A percentile compares a stretch with the other conserved stretches of the same genome.
Conservation (phyloP, 2,113 vertebrate genomes). For the Typhlomys cinereus region DNA sequence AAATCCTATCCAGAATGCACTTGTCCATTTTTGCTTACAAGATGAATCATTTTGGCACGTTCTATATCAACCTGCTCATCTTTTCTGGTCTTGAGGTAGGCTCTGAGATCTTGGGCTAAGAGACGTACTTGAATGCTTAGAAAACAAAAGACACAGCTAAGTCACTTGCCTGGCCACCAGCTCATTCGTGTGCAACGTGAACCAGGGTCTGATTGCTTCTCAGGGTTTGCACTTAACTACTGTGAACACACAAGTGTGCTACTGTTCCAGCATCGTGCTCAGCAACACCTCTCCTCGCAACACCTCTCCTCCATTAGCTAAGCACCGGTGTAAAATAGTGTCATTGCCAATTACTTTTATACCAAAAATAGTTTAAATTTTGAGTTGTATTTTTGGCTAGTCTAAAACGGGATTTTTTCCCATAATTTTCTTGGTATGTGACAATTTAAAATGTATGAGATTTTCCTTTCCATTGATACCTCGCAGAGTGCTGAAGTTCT, state of each 20-base stretch:
- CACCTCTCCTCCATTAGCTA: slow-evolving; percentile 21
- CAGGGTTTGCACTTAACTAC: background rate
- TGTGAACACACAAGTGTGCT: background rate
- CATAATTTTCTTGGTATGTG: slow-evolving; percentile 6
- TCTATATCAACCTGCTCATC: background rate
- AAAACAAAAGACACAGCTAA: background rate
- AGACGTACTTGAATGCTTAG: background rate
- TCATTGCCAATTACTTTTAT: slow-evolving; percentile 46
- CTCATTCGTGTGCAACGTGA: background rate
- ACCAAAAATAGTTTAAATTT: background rate
- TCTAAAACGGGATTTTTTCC: background rate
- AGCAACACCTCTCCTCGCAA: no score
- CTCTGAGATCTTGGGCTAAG: background rate
- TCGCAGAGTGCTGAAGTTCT: slow-evolving; percentile 30
- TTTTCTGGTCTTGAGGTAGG: background rate
- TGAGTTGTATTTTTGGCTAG: background rate
- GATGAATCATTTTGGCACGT: background rate
- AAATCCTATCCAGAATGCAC: background rate
- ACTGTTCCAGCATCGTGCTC: background rate
- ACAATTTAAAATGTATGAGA: slow-evolving; percentile 31
- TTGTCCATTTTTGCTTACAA: background rate
- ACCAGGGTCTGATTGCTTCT: slow-evolving; percentile 7
- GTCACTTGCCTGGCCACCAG: background rate
- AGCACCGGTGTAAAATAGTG: background rate
- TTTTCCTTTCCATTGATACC: slow-evolving; percentile 2